Percentiles rank a stretch among this genome's conserved stretches.
Evolutionary conservation across 2,797 vertebrate species (phyloP).

Genomic region (Cyclura pinguis): DNA sequence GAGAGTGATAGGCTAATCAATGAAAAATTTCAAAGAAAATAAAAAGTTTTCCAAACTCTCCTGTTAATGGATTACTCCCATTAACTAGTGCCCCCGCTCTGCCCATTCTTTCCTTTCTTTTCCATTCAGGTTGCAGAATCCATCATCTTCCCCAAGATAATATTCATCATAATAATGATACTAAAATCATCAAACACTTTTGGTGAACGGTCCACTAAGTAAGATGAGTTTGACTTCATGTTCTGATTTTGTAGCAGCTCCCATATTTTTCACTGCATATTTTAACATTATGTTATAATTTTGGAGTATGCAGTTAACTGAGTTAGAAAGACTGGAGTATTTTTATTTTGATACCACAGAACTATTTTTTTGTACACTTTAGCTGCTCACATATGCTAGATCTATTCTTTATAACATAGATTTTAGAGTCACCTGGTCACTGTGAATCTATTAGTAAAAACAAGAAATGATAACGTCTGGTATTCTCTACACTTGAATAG

Average conservation of each 20-base stretch:
- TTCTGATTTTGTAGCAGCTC: not conserved
- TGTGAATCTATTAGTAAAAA: not conserved
- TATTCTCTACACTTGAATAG: slow-evolving; percentile 24
- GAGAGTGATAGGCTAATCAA: too few species aligned
- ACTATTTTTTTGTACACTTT: not conserved
- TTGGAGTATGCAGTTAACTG: not conserved
- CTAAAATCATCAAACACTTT: not conserved
- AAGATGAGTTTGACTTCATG: not conserved
- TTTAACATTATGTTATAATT: not conserved
- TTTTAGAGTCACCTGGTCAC: not conserved
- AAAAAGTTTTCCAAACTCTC: too few species aligned
- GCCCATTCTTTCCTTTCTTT: too few species aligned
- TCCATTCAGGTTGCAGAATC: too few species aligned
- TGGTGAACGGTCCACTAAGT: not conserved
- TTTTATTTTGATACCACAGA: not conserved
- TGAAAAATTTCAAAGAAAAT: too few species aligned
- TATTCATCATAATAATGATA: too few species aligned
- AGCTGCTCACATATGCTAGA: slow-evolving; percentile 14
- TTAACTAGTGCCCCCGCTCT: too few species aligned
- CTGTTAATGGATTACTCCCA: too few species aligned
- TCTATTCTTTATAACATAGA: slow-evolving; percentile 9
- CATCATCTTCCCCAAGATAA: too few species aligned
- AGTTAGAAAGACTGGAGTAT: not conserved
- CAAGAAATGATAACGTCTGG: accelerated
- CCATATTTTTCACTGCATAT: not conserved